Evolutionary conservation across 2,113 vertebrate genomes (phyloP), one percentile per base, ranked within the genome.

Genomic region (Sturnira hondurensis): DNA sequence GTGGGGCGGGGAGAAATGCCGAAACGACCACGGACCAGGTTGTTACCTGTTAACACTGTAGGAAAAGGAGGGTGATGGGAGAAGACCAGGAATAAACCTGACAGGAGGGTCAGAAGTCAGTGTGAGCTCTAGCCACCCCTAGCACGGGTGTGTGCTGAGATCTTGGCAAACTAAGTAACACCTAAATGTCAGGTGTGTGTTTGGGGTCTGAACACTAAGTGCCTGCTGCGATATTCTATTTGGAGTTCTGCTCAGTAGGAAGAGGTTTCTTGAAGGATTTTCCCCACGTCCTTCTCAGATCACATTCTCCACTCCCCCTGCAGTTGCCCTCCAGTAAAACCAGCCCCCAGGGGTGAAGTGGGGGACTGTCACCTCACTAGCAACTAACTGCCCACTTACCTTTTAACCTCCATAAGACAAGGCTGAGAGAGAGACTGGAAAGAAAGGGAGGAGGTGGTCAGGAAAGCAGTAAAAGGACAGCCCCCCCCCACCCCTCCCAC

Each of bases 111-210:
- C 43, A 47, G 89, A 5, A 61, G 58, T 13, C 1, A 26, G 43
- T 0, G 0, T 31, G 61, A 65, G 68, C 24, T 20, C 47, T 22
- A 1, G 41, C 4, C 4, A 28, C 10, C 52, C 36, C 10, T 0
- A 47, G n/a, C 26, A 0, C 0, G 13, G 19, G 3, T 1, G 6
- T 2, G 20, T 3, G 1, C 17, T 9, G 15, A 68, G 65, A 8
- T 50, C 36, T 31, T 12, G 17, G 50, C 36, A 15, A 74, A 43
- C 4, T 12, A 13, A 16, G 38, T 16, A n/a, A 54, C 7, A 10
- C 45, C 41, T 43, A 20, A 1, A 0, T 15, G 7, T 7, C 4
- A 71, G 38, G 17, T 24, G 3, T 22, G 47, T 36, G 8, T 45
- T 22, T 19, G 38, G 41, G 52, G 33, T 74, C 9, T 65, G 70